A percentile compares a stretch with the other conserved stretches of the same genome.
These are phyloP conservation scores for Sylvietta virens DNA, from an alignment of 2,113 vertebrate species.

Conservation along the genomic window DNA sequence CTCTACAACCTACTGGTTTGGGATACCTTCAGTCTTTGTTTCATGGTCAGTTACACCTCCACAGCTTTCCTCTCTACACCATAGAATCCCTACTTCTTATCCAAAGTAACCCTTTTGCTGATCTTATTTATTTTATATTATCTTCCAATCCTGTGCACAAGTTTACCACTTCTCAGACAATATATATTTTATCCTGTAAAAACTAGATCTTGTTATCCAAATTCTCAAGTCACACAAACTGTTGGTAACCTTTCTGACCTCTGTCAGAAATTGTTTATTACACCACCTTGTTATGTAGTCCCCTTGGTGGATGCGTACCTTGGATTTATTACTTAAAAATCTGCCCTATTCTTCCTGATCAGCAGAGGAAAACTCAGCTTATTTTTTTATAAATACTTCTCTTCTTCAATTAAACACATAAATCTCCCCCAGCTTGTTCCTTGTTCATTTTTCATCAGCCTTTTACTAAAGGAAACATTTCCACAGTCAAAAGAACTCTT, in stretches of 20 bases:
- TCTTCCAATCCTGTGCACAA: background rate
- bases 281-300: conserved; percentile 35
- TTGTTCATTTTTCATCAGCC: background rate
- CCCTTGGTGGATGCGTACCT: conserved; percentile 13
- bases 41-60: background rate
- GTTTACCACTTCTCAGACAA: background rate
- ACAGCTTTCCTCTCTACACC: background rate
- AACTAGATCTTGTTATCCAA: conserved; percentile 47
- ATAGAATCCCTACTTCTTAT: background rate
- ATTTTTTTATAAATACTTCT: conserved; percentile 44
- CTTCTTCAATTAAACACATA: conserved; percentile 27
- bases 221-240: conserved; percentile 40
- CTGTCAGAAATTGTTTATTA: conserved; percentile 69
- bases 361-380: conserved; percentile 10
- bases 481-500: background rate
- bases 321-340: conserved; percentile 52
- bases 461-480: background rate
- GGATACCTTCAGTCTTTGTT: background rate
- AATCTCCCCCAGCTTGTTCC: background rate
- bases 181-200: conserved; percentile 3
- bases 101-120: background rate
- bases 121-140: background rate
- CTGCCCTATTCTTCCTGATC: background rate
- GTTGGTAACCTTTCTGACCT: conserved; percentile 50
- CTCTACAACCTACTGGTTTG: background rate